Conservation (phyloP, 2,113 vertebrate species). For the Burhinus oedicnemus region DNA sequence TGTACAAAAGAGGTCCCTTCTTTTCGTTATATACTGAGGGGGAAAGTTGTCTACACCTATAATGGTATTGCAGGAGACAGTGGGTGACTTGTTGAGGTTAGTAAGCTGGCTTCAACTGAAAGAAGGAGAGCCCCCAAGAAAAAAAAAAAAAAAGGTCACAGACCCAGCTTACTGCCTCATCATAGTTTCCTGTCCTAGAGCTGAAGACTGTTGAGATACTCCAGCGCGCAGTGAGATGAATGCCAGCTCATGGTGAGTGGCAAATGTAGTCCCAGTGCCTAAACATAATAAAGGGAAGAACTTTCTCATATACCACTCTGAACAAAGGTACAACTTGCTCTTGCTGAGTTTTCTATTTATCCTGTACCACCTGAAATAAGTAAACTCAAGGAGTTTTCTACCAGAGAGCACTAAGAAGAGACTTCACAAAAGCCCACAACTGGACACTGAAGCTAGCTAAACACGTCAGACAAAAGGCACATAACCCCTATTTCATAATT, state of each 20-base stretch:
- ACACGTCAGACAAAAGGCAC: background rate
- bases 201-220: background rate
- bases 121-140: background rate
- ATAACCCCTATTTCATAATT: background rate
- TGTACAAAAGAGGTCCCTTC: background rate
- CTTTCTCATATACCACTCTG: background rate
- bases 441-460: background rate
- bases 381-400: background rate
- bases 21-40: background rate
- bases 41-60: background rate
- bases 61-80: background rate
- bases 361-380: background rate
- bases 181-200: background rate
- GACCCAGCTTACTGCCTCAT: background rate
- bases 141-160: background rate
- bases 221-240: background rate
- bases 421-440: background rate
- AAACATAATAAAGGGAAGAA: background rate
- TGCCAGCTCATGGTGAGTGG: rapidly evolving
- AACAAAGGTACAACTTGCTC: background rate
- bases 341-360: background rate
- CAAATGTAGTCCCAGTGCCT: background rate
- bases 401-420: background rate
- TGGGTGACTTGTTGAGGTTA: background rate
- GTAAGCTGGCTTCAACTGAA: background rate